Evolutionary conservation across 2,888 invertebrate species (phyloP).

Genomic region (Chloroclysta siterata): DNA sequence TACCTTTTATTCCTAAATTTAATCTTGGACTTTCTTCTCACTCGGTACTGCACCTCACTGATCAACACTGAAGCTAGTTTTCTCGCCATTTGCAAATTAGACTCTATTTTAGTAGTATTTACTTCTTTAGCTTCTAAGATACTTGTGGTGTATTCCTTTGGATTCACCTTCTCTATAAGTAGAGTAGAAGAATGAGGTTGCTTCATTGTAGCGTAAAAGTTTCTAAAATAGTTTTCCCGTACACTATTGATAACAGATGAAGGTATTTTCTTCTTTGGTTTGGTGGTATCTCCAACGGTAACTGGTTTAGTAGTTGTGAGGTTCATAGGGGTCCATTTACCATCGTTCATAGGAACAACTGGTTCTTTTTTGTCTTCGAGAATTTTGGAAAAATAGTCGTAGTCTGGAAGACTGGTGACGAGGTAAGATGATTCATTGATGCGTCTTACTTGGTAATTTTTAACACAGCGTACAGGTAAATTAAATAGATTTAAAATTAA

Average conservation of each 20-base stretch:
- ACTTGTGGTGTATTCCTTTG: constrained; percentile 7
- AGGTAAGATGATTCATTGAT: constrained; percentile 68
- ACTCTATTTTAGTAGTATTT: constrained; percentile 28
- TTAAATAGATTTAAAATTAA: constrained; percentile 54
- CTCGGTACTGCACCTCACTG: constrained; percentile 42
- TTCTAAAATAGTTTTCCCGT: constrained; percentile 68
- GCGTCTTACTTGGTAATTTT: constrained; percentile 70
- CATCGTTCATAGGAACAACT: constrained; percentile 28
- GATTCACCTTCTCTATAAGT: background rate
- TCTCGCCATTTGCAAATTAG: constrained; percentile 59
- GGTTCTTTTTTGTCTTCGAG: constrained; percentile 29
- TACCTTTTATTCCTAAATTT: constrained; percentile 23
- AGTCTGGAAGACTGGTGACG: constrained; percentile 64
- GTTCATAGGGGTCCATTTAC: constrained; percentile 12
- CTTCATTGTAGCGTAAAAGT: constrained; percentile 52
- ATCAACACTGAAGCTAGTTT: constrained; percentile 59
- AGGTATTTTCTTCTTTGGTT: constrained; percentile 49
- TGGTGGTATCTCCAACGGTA: constrained; percentile 49
- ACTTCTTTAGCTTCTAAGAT: constrained; percentile 23
- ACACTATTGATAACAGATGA: constrained; percentile 59
- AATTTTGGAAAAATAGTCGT: constrained; percentile 47
- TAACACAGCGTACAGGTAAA: constrained; percentile 54
- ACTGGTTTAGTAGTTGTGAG: constrained; percentile 37
- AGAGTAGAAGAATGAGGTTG: constrained; percentile 34
- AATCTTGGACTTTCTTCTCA: constrained; percentile 24